phyloP scores from a whole-genome alignment of 35 echinoderm and acorn worm species.

The Stichopus chloronotus region DNA sequence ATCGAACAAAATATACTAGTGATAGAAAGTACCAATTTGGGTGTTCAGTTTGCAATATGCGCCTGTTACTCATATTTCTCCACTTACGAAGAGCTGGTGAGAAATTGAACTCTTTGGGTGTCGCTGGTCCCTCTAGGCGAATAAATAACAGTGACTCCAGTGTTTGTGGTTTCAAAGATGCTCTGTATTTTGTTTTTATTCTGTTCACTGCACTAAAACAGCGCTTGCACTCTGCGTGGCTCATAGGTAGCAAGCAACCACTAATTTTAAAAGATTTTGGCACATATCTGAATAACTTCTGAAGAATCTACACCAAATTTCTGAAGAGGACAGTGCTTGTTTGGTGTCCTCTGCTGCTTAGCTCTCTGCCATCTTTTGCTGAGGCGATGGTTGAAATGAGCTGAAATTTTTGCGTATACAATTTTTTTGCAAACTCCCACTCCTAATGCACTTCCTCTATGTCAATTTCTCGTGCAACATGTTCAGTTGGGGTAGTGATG shows the following conservation, averaged over 20 bases:
- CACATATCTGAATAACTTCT: not conserved
- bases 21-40: no score
- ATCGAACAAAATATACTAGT: no score
- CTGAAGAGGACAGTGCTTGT: not conserved
- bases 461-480: not conserved
- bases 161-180: slow-evolving; percentile 15
- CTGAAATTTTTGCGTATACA: slow-evolving; percentile 1
- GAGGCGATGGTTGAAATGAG: not conserved
- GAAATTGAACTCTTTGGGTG: not conserved
- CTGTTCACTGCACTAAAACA: slow-evolving; percentile 42
- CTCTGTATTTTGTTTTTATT: slow-evolving; percentile 10
- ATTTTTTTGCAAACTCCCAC: slow-evolving; percentile 16
- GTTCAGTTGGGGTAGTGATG: not conserved
- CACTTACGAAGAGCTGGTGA: not conserved
- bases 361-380: not conserved
- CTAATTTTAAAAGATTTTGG: not conserved
- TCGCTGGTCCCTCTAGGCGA: slow-evolving; percentile 15
- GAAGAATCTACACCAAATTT: not conserved
- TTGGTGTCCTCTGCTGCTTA: not conserved
- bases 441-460: not conserved
- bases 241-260: not conserved
- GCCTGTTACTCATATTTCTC: not conserved
- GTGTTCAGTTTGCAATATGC: not conserved
- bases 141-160: slow-evolving; percentile 39
- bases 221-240: not conserved